Base-by-base conservation (phyloP, 2,888 invertebrate species). In the Philereme transversata region DNA sequence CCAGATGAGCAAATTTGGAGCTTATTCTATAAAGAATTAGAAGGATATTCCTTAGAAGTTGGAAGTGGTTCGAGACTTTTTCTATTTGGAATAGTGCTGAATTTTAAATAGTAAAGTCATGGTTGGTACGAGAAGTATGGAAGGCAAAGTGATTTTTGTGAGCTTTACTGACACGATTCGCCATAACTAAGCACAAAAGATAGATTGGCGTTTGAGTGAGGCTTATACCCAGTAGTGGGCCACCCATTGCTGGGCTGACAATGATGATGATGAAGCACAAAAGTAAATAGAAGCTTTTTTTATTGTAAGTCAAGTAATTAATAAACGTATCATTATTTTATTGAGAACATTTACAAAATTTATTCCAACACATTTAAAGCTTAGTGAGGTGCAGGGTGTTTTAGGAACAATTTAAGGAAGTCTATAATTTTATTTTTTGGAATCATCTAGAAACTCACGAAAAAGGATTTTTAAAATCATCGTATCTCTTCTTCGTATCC, bases 1-100 rank as follows among this genome's bases (percentile, higher is more conserved):
- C 59, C 59, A 63, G 63, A 51, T 55, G 44, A 48, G 50, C 51
- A 49, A 49, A n/a, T 48, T 54, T 55, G 62, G 55, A 59, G 58
- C 58, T 52, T 59, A 56, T 36, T 45, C 40, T 40, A 1, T 40
- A 50, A 11, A 49, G 6, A 11, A 40, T 22, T 38, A 22, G 35
- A 44, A 57, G 34, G 38, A 8, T 57, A 50, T 7, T 51, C 50
- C 35, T 33, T 35, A 49, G 46, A 4, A 41, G 22, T 56, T n/a
- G 11, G 10, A 45, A 22, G 6, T 3, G 10, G 5, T 44, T 43
- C 45, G 36, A 11, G 35, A 49, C 22, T 35, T 22, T 40, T 34
- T 34, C 7, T 9, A 7, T 55, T 8, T 40, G 43, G 10, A 11
- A 36, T 5, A 40, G 40, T 34, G 44, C 9, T 11, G 51, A 22